Evolutionary conservation across 2,888 invertebrate genomes (phyloP), one percentile per base, ranked within the genome.

Genomic region (Peribatodes rhomboidaria): DNA sequence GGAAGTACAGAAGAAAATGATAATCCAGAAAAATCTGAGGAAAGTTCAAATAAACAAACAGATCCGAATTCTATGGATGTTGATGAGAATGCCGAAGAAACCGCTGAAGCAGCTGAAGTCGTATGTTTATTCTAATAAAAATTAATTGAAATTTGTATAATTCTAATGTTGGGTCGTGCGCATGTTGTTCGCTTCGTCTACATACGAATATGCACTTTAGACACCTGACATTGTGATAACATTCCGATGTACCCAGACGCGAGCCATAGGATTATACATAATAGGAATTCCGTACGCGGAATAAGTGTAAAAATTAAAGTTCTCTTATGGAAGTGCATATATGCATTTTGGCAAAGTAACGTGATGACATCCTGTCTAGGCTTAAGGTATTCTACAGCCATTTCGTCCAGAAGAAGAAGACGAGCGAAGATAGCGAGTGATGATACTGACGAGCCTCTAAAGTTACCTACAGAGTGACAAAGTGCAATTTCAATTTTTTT

Each of bases 61-160:
- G 53, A 41, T 22, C 14, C 53, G 10, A 39, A 37, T 53, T 13
- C 53, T 39, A 27, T 8, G 13, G 27, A 41, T 14, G 2, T 20
- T 39, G 39, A 52, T 10, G 13, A 11, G 9, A 14, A 53, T 27
- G 0, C 53, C 22, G 14, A 53, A 14, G 39, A 53, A 10, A 22
- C 1, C 22, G 20, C n/a, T 4, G 20, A 13, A 2, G 10, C 35
- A 13, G 13, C 39, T 27, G 39, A 53, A 53, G 0, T 10, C 8
- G 56, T 56, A 46, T 33, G 56, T 56, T 35, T 4, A 20, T 35
- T 46, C 11, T 37, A n/a, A n/a, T n/a, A n/a, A n/a, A 13, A 31
- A 39, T 18, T 42, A 11, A 13, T 10, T 11, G 1, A n/a, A 3
- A 41, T 13, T 42, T 10, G 16, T 6, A 13, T 20, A 6, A 33